A percentile compares a stretch with the other conserved stretches of the same genome.
These are phyloP conservation scores for Drosophila ficusphila DNA, from an alignment of 1,140 invertebrate species.

Conservation along the genomic window DNA sequence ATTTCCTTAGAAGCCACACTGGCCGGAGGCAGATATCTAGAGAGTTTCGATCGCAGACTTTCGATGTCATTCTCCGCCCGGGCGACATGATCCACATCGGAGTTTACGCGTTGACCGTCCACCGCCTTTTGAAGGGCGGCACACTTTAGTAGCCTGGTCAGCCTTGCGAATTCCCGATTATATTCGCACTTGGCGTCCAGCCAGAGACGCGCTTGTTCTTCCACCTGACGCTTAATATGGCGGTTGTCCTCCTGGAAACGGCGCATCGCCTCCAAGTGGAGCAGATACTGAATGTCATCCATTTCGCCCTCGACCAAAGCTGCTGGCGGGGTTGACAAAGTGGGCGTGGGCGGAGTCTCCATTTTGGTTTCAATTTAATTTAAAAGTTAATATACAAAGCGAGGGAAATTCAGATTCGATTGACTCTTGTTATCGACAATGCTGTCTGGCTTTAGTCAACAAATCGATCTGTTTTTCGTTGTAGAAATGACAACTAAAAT, in stretches of 20 bases:
- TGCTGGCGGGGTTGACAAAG: neutral
- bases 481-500: no score
- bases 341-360: neutral
- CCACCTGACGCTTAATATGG: conserved; percentile 61
- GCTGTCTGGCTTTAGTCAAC: no score
- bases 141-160: conserved; percentile 34
- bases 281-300: conserved; percentile 58
- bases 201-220: conserved; percentile 55
- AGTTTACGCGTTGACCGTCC: neutral
- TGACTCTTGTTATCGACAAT: no score
- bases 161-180: conserved; percentile 17
- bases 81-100: neutral
- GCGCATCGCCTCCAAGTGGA: conserved; percentile 61
- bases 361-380: neutral
- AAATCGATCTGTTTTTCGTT: no score
- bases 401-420: conserved; percentile 9
- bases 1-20: conserved; percentile 7
- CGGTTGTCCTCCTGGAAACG: conserved; percentile 57
- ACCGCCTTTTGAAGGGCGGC: conserved; percentile 17
- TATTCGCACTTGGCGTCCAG: conserved; percentile 59
- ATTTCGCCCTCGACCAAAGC: neutral
- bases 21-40: conserved; percentile 12
- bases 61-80: neutral
- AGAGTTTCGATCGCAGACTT: conserved; percentile 15
- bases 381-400: neutral